Percentiles rank a stretch among this genome's conserved stretches.
Conservation (phyloP, 2,113 vertebrate species). For the Craseonycteris thonglongyai region DNA sequence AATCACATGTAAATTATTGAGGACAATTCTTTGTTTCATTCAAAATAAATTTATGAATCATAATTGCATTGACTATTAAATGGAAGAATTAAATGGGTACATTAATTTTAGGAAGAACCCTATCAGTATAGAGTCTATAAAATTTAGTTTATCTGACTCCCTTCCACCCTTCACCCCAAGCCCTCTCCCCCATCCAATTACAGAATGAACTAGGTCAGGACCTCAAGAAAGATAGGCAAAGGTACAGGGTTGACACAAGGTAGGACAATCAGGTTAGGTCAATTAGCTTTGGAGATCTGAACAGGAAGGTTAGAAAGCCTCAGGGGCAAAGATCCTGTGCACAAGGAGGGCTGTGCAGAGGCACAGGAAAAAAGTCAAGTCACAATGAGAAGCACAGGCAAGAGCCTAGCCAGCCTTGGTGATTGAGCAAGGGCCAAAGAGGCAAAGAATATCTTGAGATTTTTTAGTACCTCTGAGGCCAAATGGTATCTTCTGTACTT, state of each 20-base stretch:
- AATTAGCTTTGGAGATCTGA: background rate
- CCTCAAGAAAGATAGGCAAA: background rate
- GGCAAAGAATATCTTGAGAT: background rate
- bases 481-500: background rate
- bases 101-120: background rate
- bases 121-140: background rate
- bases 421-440: background rate
- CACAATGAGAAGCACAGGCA: background rate
- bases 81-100: background rate
- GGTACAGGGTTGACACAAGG: too few species aligned
- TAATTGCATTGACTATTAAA: background rate
- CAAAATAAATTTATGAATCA: background rate
- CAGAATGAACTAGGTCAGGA: too few species aligned
- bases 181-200: too few species aligned
- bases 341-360: background rate
- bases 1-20: background rate
- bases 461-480: background rate
- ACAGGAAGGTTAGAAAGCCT: background rate
- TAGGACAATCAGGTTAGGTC: background rate
- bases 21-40: background rate
- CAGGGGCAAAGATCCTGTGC: background rate
- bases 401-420: background rate
- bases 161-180: too few species aligned
- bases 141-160: background rate
- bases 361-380: background rate